A percentile compares a stretch with the other conserved stretches of the same genome.
Conservation (phyloP, 2,113 vertebrate genomes). For the Odobenus rosmarus region DNA sequence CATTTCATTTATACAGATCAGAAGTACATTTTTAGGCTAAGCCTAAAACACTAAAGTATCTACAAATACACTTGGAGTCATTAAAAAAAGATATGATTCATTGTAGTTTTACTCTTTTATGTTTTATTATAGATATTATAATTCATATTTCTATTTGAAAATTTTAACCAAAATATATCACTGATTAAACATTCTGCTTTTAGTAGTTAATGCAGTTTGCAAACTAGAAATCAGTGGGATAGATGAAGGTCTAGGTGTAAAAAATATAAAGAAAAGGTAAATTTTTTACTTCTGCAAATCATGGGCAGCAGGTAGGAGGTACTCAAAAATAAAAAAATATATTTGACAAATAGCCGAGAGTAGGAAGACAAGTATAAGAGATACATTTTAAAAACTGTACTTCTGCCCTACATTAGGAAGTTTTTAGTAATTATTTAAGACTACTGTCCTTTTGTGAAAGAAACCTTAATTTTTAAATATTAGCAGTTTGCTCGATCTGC, state of each 20-base stretch:
- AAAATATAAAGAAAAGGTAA: background rate
- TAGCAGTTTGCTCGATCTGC: conserved; percentile 98
- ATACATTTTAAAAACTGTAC: background rate
- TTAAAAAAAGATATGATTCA: background rate
- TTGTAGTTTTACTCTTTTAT: background rate
- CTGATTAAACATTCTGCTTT: background rate
- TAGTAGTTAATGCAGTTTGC: background rate
- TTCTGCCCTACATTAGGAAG: background rate
- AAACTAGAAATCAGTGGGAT: background rate
- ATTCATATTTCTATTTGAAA: background rate
- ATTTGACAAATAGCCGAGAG: background rate
- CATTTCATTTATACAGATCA: background rate
- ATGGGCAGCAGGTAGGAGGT: background rate
- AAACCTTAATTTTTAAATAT: conserved; percentile 83
- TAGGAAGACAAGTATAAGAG: background rate
- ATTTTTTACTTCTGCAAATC: background rate
- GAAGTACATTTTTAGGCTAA: background rate
- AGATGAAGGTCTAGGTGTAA: background rate
- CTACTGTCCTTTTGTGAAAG: background rate
- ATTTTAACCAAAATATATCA: conserved; percentile 10
- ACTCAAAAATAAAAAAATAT: background rate
- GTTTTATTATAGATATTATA: background rate
- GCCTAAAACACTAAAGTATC: background rate
- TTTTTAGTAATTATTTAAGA: conserved; percentile 39
- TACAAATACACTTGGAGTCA: background rate